Evolutionary conservation across 2,113 vertebrate genomes (phyloP), one percentile per base, ranked within the genome.

Genomic region (Noturus placidus): DNA sequence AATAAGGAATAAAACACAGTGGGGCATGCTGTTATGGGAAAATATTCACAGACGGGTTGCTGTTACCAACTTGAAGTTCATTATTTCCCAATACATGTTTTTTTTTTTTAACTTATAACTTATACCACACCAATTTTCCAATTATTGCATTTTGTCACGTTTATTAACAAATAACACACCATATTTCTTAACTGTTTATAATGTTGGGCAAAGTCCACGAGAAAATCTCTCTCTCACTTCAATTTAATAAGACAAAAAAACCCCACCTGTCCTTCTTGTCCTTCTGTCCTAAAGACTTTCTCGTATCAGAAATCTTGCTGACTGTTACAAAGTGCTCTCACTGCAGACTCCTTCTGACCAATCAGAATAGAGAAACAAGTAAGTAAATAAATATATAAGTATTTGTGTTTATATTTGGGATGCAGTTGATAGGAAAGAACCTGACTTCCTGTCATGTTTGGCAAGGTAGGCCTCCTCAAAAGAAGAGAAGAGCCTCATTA

Each of bases 401-500:
- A 8, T 67, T 67, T 30, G 0, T 42, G 17, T 22, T 9, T 85
- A 33, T 30, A 8, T 76, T 42, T 57, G 13, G n/a, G 22, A 19
- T 83, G 63, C 30, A 30, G 82, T 69, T 10, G 27, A 69, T 22
- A 59, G 14, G 3, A 38, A 17, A 50, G 56, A 27, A 19, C 25
- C 22, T 69, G 56, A 30, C 8, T 63, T 85, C 52, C 52, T 50
- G 88, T 82, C 78, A 82, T 85, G 78, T 69, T 79, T 89, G 25
- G 56, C 67, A 61, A 46, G 25, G 63, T 77, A 14, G 13, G 17
- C 9, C 57, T 77, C 50, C n/a, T 42, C n/a, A 74, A 76, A 69
- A 78, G 67, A 81, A 88, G 63, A 52, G 52, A 30, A 54, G 11
- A 65, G 30, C 11, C 25, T 74, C 77, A 83, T 88, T 90, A 86